Base-by-base conservation (phyloP, 2,113 vertebrate species). In the Melanostigma gelatinosum region DNA sequence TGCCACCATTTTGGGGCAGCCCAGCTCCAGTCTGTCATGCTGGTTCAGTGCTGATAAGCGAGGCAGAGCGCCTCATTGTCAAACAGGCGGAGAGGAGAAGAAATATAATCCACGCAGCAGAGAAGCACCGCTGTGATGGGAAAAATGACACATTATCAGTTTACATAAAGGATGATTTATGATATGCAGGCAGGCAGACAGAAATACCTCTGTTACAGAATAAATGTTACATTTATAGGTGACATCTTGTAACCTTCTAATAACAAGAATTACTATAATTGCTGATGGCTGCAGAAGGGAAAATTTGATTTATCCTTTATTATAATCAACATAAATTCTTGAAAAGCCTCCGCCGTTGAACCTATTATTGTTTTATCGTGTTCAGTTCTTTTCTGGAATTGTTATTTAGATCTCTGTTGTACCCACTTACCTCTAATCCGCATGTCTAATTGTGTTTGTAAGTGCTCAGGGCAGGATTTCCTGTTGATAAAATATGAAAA, bases 31-130 rank as follows among this genome's bases (percentile, higher is more conserved):
- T 82, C 72, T 83, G 85, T 85, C 86, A 87, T 46, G 27, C 77
- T 82, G 84, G 81, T 84, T 83, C 77, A 71, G 64, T 13, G 68
- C 81, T 87, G 87, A 89, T 83, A 86, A 91, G 72, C 57, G 34
- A 87, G 52, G 65, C 84, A 64, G 72, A 71, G 72, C 15, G 8
- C 66, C 15, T 83, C 77, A 81, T 84, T 88, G 84, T 86, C 66
- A 85, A 70, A 75, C 48, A 71, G 68, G 70, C 79, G 60, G 24
- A 82, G 72, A 76, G 18, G 55, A 77, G 77, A 73, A 83, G 48
- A 86, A 84, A 77, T 72, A 79, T 85, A 77, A 81, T 86, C 69
- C 77, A 87, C 76, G 55, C 57, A 38, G 79, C 29, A 50, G 54
- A 86, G 80, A 83, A 55, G 48, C 18, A 9, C 52, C 40, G 61